Conservation (phyloP, 2,113 vertebrate species). For the Bettongia penicillata region DNA sequence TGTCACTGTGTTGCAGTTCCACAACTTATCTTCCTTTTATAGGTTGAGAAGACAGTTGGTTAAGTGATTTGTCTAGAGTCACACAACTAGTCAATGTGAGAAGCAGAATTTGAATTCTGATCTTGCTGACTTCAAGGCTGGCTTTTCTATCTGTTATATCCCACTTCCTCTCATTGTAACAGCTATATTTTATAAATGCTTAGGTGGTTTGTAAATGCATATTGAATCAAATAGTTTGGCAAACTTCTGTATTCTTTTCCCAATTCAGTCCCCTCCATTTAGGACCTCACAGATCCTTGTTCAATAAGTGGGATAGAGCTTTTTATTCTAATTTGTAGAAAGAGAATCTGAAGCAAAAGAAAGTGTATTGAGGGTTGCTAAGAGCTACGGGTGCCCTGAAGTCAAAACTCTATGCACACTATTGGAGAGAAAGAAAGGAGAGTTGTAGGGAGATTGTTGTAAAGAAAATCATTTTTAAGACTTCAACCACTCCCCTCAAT, state of each 20-base stretch:
- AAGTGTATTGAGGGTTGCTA: constrained; percentile 6
- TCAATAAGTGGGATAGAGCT: constrained; percentile 10
- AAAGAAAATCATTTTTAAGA: constrained; percentile 53
- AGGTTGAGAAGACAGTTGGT: not conserved
- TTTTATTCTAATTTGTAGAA: constrained; percentile 39
- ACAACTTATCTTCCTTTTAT: not conserved
- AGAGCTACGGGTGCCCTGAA: constrained; percentile 28
- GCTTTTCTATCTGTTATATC: not conserved
- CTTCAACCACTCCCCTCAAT: not conserved
- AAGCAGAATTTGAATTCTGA: not conserved
- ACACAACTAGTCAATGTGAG: not conserved
- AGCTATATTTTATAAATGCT: not conserved
- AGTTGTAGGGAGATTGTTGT: not conserved
- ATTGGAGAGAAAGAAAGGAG: constrained; percentile 31
- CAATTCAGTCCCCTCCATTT: constrained; percentile 5
- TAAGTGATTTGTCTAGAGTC: not conserved
- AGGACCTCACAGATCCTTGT: constrained; percentile 1
- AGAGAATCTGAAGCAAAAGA: constrained; percentile 46
- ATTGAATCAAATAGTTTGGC: not conserved
- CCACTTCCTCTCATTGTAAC: not conserved
- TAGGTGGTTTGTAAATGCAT: not conserved
- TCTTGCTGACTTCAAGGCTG: not conserved
- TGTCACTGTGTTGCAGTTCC: not conserved
- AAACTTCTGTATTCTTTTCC: not conserved
- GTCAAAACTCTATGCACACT: not conserved